A percentile compares a stretch with the other conserved stretches of the same genome.
Conservation (phyloP, 2,797 vertebrate genomes). For the Pangasius djambal region DNA sequence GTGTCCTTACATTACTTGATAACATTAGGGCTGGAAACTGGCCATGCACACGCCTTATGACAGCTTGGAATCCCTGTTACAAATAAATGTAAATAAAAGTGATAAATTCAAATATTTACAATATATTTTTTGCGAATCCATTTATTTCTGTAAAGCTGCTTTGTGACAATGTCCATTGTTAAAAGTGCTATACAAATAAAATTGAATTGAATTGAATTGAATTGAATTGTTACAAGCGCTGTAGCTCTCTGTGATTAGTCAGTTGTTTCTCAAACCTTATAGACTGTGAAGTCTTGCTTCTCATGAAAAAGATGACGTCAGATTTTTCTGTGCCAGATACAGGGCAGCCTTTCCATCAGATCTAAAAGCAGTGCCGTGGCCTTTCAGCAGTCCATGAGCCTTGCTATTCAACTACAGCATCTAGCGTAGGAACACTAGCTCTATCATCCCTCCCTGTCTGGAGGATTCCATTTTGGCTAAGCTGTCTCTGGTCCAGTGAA, state of each 20-base stretch:
- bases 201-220: too few species aligned
- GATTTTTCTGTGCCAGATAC: background rate
- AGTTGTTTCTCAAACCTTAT: background rate
- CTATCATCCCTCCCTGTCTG: background rate
- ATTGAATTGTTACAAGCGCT: background rate
- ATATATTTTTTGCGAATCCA: too few species aligned
- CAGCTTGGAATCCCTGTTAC: background rate
- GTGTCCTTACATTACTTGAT: background rate
- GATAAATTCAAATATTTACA: too few species aligned
- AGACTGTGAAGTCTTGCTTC: background rate
- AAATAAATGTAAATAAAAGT: too few species aligned
- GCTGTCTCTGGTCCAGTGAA: background rate
- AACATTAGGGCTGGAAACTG: background rate
- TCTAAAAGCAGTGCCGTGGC: background rate
- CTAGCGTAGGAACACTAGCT: too few species aligned
- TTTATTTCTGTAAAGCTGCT: too few species aligned
- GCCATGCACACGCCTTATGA: background rate
- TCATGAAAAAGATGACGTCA: background rate
- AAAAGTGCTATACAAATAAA: too few species aligned
- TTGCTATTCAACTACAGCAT: background rate
- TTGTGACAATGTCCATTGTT: too few species aligned
- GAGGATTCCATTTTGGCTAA: background rate
- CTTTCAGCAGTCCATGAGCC: background rate
- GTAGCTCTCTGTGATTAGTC: background rate
- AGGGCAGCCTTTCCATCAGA: background rate